A percentile compares a stretch with the other conserved stretches of the same genome.
Evolutionary conservation across 2,113 vertebrate species (phyloP).

Genomic region (Peromyscus polionotus): DNA sequence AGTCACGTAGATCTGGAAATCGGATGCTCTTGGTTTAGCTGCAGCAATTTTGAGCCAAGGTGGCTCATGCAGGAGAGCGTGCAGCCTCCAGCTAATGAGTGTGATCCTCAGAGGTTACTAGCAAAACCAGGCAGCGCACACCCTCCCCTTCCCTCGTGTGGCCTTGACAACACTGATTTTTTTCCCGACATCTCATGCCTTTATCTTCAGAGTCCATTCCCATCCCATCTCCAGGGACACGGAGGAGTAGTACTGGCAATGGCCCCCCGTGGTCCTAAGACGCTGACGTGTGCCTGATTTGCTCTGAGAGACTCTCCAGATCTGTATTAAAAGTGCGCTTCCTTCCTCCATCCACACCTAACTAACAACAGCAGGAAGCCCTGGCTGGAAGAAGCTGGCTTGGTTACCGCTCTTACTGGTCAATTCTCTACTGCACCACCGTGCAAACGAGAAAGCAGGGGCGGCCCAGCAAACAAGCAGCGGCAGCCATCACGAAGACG

Average conservation of each 20-base stretch:
- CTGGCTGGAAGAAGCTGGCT: not conserved
- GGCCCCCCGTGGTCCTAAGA: not conserved
- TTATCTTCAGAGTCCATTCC: slow-evolving; percentile 41
- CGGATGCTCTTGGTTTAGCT: not conserved
- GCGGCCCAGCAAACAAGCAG: not conserved
- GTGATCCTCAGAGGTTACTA: not conserved
- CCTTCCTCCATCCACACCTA: not conserved
- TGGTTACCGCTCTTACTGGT: not conserved
- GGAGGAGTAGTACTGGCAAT: rapidly evolving
- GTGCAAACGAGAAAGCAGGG: not conserved
- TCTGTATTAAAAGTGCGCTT: not conserved
- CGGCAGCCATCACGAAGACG: not conserved
- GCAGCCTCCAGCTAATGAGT: not conserved
- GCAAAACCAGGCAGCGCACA: not conserved
- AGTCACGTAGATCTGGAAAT: not conserved
- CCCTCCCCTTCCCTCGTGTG: not conserved
- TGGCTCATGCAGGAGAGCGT: not conserved
- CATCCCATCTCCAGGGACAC: not conserved
- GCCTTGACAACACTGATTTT: not conserved
- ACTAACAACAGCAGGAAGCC: not conserved
- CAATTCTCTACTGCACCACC: not conserved
- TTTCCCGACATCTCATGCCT: not conserved
- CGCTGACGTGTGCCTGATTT: not conserved
- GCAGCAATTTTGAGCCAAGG: not conserved
- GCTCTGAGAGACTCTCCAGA: not conserved